Evolutionary conservation across 1,140 invertebrate species (phyloP).

Genomic region (Varroa destructor): DNA sequence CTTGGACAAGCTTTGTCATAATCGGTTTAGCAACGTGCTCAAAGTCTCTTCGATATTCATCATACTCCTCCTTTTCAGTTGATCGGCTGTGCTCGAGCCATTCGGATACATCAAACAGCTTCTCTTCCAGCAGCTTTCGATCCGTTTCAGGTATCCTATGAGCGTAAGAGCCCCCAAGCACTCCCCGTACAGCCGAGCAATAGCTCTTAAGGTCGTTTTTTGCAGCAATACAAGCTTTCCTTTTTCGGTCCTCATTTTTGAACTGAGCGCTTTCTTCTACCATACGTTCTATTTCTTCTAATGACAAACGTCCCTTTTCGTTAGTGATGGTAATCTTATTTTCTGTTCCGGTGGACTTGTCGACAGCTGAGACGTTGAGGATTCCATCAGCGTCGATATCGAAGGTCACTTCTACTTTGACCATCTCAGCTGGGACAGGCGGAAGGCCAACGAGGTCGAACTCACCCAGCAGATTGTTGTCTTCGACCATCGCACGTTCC

Average conservation of each 20-base stretch:
- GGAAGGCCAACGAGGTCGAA: conserved; percentile 49
- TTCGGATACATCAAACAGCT: conserved; percentile 79
- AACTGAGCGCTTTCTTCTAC: conserved; percentile 65
- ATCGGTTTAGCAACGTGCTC: conserved; percentile 42
- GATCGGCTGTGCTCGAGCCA: conserved; percentile 48
- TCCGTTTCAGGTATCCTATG: conserved; percentile 44
- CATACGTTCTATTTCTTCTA: conserved; percentile 44
- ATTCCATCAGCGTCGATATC: conserved; percentile 47
- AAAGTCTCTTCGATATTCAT: conserved; percentile 62
- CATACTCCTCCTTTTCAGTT: conserved; percentile 44
- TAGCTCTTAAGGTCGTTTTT: conserved; percentile 51
- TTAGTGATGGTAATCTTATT: conserved; percentile 59
- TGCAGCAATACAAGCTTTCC: conserved; percentile 58
- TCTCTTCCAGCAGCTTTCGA: conserved; percentile 66
- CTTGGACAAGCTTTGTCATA: conserved; percentile 44
- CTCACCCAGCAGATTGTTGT: conserved; percentile 47
- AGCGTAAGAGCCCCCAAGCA: conserved; percentile 39
- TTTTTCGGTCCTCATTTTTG: conserved; percentile 75
- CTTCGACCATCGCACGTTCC: conserved; percentile 49
- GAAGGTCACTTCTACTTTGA: conserved; percentile 50
- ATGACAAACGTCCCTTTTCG: conserved; percentile 43
- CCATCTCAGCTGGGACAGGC: conserved; percentile 46
- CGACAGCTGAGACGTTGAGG: conserved; percentile 42
- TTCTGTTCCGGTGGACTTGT: conserved; percentile 69
- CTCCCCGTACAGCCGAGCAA: conserved; percentile 57